These are phyloP conservation scores for Pelecanoides urinatrix DNA, from an alignment of 2,113 vertebrate species.

Conservation along the genomic window DNA sequence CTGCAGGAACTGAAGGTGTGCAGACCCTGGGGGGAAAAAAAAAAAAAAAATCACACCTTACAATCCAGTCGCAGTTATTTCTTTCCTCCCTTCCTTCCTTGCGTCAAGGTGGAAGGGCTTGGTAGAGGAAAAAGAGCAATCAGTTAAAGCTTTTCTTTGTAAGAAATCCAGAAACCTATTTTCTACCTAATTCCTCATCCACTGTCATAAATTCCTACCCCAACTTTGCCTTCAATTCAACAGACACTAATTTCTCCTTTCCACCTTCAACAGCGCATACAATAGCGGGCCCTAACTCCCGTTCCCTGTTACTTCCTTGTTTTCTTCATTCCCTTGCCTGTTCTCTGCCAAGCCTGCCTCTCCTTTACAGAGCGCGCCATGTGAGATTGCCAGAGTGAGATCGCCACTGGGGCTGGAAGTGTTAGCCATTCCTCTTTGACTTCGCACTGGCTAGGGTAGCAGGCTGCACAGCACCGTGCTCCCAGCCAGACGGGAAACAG, in stretches of 20 bases:
- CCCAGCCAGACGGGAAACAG: accelerated
- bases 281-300: accelerated
- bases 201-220: neutral
- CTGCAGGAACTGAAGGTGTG: neutral
- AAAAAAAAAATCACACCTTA: neutral
- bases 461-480: accelerated
- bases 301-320: neutral
- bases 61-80: neutral
- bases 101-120: neutral
- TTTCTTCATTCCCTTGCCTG: neutral
- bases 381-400: accelerated
- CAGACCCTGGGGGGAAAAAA: neutral
- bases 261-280: neutral
- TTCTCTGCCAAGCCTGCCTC: neutral
- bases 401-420: neutral
- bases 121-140: neutral
- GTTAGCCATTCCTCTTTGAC: neutral
- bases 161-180: neutral
- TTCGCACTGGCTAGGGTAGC: neutral
- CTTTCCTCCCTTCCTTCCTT: neutral
- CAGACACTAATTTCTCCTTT: neutral
- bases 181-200: neutral
- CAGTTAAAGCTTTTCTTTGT: neutral
- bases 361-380: neutral
- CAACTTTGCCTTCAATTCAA: neutral